Evolutionary conservation across 2,888 invertebrate species (phyloP), one percentile per base, ranked within the genome.

Genomic region (Macropis europaea): DNA sequence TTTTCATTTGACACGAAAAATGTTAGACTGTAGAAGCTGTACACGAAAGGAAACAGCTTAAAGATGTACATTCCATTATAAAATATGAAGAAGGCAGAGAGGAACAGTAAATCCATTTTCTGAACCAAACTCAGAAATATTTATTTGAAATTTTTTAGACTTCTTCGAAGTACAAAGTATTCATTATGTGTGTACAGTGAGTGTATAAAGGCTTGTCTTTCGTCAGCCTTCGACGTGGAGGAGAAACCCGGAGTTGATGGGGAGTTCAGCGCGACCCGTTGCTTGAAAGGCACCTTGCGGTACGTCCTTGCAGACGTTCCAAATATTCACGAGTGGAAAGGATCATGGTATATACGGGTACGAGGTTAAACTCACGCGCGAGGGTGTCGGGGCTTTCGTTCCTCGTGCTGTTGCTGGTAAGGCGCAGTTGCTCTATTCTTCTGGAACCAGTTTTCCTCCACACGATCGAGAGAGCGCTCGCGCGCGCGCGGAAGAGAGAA

Each of bases 401-500:
- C 67, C 43, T 78, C 81, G 76, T 76, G 77, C 70, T 75, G 79
- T 73, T 78, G 81, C 78, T 79, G 78, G 72, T 78, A 79, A 81
- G 75, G 77, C 77, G 81, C 84, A 82, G 87, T 85, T 88, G 85
- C 86, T 89, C 88, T 89, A 89, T 88, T 88, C 87, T 86, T 78
- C 84, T 85, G 88, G 86, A 89, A 89, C 89, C 89, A 89, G 89
- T 89, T 89, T 89, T 88, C 87, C 87, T 89, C 84, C 76, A 79
- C 81, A 79, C 80, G 69, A 71, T 57, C 57, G 45, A 42, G 40
- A 64, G 64, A 73, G 68, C 34, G 70, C 32, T 52, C 42, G 69
- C 30, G 57, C 52, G 22, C 34, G 60, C 52, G 19, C 36, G 38
- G 30, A 13, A 9, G 38, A 47, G 36, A 53, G 56, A 60, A 56